Conservation (phyloP, 1,140 invertebrate genomes). For the Bradynema listronoti region DNA sequence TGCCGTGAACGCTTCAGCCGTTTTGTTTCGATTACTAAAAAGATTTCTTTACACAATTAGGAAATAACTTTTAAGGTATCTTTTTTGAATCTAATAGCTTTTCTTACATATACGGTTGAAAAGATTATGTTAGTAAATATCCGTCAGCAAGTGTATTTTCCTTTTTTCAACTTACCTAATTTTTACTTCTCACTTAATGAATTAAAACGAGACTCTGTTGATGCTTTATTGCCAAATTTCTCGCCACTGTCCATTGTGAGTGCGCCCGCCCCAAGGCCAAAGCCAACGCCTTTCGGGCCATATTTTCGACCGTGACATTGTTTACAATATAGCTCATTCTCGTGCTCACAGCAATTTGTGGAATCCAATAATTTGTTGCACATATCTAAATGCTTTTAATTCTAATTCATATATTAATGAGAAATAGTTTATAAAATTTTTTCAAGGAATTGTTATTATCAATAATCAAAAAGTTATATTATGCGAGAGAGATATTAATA, state of each 20-base stretch:
- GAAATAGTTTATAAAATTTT: not conserved
- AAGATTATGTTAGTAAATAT: conserved; percentile 1
- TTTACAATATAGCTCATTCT: conserved; percentile 87
- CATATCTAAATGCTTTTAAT: conserved; percentile 65
- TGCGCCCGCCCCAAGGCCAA: conserved; percentile 91
- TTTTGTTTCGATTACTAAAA: conserved; percentile 53
- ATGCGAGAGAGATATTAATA: conserved; percentile 17
- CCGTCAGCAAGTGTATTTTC: conserved; percentile 8
- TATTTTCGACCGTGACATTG: conserved; percentile 83
- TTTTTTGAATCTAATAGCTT: too few relatives aligned
- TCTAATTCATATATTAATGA: not conserved
- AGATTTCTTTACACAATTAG: too few relatives aligned
- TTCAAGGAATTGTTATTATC: too few relatives aligned
- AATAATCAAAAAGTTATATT: too few relatives aligned
- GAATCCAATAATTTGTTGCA: conserved; percentile 88
- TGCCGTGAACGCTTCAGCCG: conserved; percentile 53
- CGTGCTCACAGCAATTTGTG: conserved; percentile 83
- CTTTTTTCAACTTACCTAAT: conserved; percentile 59
- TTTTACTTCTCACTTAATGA: conserved; percentile 36
- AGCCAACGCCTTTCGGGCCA: conserved; percentile 89
- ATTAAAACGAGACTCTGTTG: too few relatives aligned
- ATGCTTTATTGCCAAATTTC: conserved; percentile 65
- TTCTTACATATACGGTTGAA: too few relatives aligned
- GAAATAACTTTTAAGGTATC: too few relatives aligned
- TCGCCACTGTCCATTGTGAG: conserved; percentile 88